These are phyloP conservation scores for Epizoanthus ramosus DNA, from an alignment of 92 coral and sea anemone species.

Conservation along the genomic window DNA sequence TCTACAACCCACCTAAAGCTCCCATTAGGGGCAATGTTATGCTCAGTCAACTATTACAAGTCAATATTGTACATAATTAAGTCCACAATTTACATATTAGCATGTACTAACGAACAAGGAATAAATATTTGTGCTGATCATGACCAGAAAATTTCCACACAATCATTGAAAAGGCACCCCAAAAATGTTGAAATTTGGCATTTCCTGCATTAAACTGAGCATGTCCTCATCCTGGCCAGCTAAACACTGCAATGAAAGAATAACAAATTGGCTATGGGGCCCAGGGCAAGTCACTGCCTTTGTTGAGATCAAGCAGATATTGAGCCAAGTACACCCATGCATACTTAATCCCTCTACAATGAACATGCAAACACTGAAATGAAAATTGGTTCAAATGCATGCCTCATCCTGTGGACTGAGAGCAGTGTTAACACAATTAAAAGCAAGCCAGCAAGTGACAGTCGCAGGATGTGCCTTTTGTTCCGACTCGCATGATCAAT, in stretches of 20 bases:
- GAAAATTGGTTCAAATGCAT: constrained; percentile 43
- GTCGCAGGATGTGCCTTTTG: constrained; percentile 50
- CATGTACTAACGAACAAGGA: constrained; percentile 41
- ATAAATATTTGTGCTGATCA: constrained; percentile 40
- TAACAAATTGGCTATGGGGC: constrained; percentile 27
- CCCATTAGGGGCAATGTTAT: constrained; percentile 10
- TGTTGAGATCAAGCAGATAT: neutral
- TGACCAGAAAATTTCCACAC: constrained; percentile 23
- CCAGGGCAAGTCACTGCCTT: constrained; percentile 19
- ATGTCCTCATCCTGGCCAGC: constrained; percentile 22
- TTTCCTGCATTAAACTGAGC: constrained; percentile 7
- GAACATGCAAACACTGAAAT: no score
- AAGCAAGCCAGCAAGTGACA: constrained; percentile 43
- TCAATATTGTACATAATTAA: constrained; percentile 30
- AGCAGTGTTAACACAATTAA: constrained; percentile 45
- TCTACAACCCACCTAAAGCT: constrained; percentile 20
- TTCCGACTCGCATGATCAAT: constrained; percentile 1
- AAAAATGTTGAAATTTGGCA: constrained; percentile 14
- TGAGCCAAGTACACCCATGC: constrained; percentile 23
- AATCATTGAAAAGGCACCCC: constrained; percentile 16
- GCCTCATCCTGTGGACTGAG: constrained; percentile 52
- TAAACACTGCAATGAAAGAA: constrained; percentile 15
- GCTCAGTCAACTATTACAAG: neutral
- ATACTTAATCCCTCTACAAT: no score
- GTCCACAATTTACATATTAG: constrained; percentile 44